Base-by-base conservation (phyloP, 2,888 invertebrate genomes). In the Tryphoninae sp. region DNA sequence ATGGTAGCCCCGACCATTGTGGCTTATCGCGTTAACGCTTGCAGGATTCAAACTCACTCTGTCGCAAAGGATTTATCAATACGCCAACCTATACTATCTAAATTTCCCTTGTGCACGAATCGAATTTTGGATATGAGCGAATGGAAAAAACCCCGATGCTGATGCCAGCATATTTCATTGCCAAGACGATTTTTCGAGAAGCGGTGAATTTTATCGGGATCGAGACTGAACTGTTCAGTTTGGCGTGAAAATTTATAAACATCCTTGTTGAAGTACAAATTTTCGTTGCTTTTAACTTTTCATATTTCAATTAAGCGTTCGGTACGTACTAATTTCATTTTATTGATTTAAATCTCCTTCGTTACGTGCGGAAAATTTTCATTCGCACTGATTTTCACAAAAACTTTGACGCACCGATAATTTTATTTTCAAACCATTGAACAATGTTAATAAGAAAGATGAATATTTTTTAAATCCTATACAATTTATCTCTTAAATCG, bases 11-110 rank as follows among this genome's bases (percentile, higher is more conserved):
- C 53, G 61, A 67, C 62, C 45, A 78, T 72, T 67, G 71, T 67
- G 67, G 68, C 72, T 78, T 64, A 79, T 76, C 79, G 68, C 49
- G 55, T 76, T 79, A 58, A 79, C 68, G 69, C 79, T 80, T 64
- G 13, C 71, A 78, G 69, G 74, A 62, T 75, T 69, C 79, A 69
- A 68, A 64, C 64, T 69, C 69, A 58, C 55, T 74, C 22, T 74
- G 64, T 59, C 81, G 73, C 73, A 73, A 73, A 73, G 68, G 61
- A 61, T 53, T 59, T 75, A 75, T 78, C 73, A 58, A 75, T 67
- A 72, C 58, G 59, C 67, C 80, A 42, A 23, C 33, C n/a, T 59
- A 6, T 40, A 33, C 42, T 51, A 61, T 65, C 33, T 59, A 65
- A 71, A 69, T 71, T 62, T 26, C 33, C 11, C 61, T 33, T 7